Base-by-base conservation (phyloP, 1,140 invertebrate genomes). In the Reticulitermes speratus region DNA sequence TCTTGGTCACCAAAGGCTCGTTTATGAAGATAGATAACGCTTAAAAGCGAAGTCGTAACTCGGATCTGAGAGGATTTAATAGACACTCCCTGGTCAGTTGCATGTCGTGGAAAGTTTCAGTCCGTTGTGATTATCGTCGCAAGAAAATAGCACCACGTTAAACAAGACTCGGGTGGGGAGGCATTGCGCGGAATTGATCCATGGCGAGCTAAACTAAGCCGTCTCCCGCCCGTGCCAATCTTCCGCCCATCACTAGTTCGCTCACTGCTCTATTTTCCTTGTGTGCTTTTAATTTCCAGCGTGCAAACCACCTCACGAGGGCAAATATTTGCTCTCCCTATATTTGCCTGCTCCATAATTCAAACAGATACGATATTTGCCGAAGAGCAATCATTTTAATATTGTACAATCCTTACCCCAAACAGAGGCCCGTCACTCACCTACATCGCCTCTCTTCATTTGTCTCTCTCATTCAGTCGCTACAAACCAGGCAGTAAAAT, bases 361-460 rank as follows among this genome's bases (percentile, higher is more conserved):
- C 88, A 89, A 89, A 88, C 88, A 89, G 87, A 88, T 88, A 88
- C 87, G 87, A 84, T 89, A 88, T 89, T 89, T 89, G 87, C 87
- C 88, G 86, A 88, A 88, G 88, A 88, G 88, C 88, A 89, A 88
- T 89, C 88, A 89, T 89, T 89, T 89, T 89, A 89, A 89, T 89
- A 89, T 89, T 89, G 87, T 88, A 88, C 87, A 88, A 88, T 88
- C 88, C 87, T 87, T 88, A 86, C 87, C 87, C 86, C 86, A 86
- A 86, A 87, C 87, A 87, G 81, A 65, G 82, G 32, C 44, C 84
- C 84, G 81, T 87, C 87, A 82, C 87, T 87, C 87, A 85, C 52
- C 85, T 75, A 75, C 65, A 30, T 8, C 65, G n/a, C 65, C n/a
- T 21, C 55, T 59, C 55, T 59, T 59, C 21, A 59, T 23, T 23